Conservation (phyloP, 2,797 vertebrate genomes). For the Anguilla megastoma region DNA sequence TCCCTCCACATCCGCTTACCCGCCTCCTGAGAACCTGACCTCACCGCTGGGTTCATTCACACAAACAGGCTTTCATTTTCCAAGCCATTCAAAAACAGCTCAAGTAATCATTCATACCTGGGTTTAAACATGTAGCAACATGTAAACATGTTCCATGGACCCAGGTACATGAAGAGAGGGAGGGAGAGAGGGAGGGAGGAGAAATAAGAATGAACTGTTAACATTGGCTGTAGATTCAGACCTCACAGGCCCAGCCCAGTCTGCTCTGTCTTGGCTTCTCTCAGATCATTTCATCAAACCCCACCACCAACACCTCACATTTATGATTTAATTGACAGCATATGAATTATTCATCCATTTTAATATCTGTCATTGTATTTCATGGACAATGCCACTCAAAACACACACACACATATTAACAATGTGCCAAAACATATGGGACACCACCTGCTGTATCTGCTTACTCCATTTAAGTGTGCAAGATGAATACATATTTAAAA, state of each 20-base stretch:
- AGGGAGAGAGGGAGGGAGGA: not conserved
- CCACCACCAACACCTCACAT: not conserved
- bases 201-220: not conserved
- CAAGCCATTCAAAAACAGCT: too few relatives aligned
- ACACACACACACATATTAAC: not conserved
- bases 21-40: too few relatives aligned
- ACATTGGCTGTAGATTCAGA: not conserved
- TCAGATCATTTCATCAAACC: not conserved
- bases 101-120: too few relatives aligned
- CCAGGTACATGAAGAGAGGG: not conserved
- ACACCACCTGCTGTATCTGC: constrained; percentile 1
- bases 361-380: not conserved
- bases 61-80: too few relatives aligned
- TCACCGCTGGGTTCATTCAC: too few relatives aligned
- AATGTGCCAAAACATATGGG: not conserved
- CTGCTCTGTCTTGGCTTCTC: not conserved
- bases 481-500: not conserved
- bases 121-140: too few relatives aligned
- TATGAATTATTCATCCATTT: not conserved
- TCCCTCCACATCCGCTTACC: not conserved
- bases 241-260: too few relatives aligned
- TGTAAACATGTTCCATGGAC: not conserved
- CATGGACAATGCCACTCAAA: not conserved
- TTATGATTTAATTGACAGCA: not conserved
- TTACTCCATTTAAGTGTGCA: not conserved